Conservation (phyloP, 2,888 invertebrate genomes). For the Athalia rosae region DNA sequence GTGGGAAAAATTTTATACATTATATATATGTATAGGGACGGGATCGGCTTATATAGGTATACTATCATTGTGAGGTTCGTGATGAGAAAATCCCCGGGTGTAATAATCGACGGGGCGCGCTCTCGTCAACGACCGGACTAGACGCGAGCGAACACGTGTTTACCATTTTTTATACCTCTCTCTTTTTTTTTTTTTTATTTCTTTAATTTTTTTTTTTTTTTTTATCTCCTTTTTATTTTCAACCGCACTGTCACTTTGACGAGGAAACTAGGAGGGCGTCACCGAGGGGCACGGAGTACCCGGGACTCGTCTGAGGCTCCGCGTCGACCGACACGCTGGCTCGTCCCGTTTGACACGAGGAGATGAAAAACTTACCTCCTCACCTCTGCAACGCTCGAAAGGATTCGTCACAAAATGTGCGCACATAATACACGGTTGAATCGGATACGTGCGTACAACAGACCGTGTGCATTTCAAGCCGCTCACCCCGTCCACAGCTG, state of each 20-base stretch:
- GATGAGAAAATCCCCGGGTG: constrained; percentile 45
- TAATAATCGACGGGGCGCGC: constrained; percentile 45
- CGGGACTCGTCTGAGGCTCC: constrained; percentile 15
- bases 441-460: not conserved
- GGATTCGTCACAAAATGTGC: constrained; percentile 25
- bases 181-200: not conserved
- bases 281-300: constrained; percentile 19
- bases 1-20: constrained; percentile 45
- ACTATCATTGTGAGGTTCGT: constrained; percentile 17
- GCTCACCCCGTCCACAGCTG: not conserved
- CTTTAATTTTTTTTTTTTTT: not conserved
- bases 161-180: constrained; percentile 10
- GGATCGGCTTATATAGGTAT: constrained; percentile 25
- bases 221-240: not conserved
- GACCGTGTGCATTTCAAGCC: not conserved
- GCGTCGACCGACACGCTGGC: constrained; percentile 23
- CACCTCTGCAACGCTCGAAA: constrained; percentile 17
- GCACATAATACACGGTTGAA: not conserved
- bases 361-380: constrained; percentile 45
- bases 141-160: constrained; percentile 42
- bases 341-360: constrained; percentile 34
- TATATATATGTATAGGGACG: constrained; percentile 36
- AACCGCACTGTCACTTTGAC: constrained; percentile 36
- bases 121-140: constrained; percentile 41
- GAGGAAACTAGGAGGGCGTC: constrained; percentile 32